Evolutionary conservation across 2,888 invertebrate species (phyloP), one percentile per base, ranked within the genome.

Genomic region (Meloe dianella): DNA sequence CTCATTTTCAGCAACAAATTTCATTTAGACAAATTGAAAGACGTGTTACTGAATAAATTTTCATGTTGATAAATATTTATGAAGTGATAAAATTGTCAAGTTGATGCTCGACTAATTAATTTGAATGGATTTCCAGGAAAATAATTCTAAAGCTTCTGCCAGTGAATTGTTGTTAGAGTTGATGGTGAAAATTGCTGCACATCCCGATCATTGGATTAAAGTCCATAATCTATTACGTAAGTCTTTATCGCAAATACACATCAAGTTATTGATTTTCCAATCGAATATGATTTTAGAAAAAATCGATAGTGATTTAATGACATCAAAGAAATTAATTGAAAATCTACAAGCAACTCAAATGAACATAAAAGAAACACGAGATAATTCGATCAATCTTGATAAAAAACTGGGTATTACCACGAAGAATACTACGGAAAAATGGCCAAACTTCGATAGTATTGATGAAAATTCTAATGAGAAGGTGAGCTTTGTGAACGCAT

Each of bases 141-240:
- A 57, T n/a, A 12, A 59, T 57, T 47, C 57, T 60, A 65, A 66
- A 62, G 67, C 76, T 17, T 77, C 75, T 41, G 83, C 82, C 12
- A 81, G 81, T 67, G 82, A 81, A 71, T 71, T 82, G 35, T 79
- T 84, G 9, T 70, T 84, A 57, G 83, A 84, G 69, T 74, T 84
- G 68, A 79, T 84, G 76, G 79, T 83, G 24, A 82, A 81, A 74
- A 83, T 84, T 60, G 83, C 83, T 22, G 77, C 81, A 12, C 80
- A 84, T 75, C 84, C 84, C 10, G 79, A 82, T 65, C 80, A 82
- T 65, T 84, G 84, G 84, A 76, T 78, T 65, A 79, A 77, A 74
- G 82, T 84, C 35, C 83, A 83, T 72, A 74, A 78, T 69, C 74
- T 83, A 71, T 77, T 84, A 72, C 79, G 84, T 84, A 78, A 82